Conservation (phyloP, 2,888 invertebrate genomes). For the Busseola fusca region DNA sequence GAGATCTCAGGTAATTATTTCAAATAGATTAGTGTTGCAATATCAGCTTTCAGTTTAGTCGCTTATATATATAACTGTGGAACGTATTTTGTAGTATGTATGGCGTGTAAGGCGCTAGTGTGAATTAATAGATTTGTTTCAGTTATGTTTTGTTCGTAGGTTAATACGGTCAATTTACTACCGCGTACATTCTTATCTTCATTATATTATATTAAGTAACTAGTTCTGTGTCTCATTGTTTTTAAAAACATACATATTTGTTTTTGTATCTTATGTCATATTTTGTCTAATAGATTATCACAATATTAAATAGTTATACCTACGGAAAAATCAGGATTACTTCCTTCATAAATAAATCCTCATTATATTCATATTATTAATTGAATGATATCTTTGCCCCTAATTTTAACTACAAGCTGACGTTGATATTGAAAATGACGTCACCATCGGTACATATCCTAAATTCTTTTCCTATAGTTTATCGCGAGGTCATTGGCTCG, state of each 20-base stretch:
- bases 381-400: not conserved
- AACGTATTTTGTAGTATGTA: slow-evolving; percentile 22
- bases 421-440: slow-evolving; percentile 73
- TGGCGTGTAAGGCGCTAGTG: slow-evolving; percentile 7
- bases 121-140: slow-evolving; percentile 20
- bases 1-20: slow-evolving; percentile 61
- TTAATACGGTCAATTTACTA: slow-evolving; percentile 10
- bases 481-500: slow-evolving; percentile 65
- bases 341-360: not conserved
- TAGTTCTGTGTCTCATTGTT: not conserved
- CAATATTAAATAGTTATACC: not conserved
- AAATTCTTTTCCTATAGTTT: slow-evolving; percentile 68
- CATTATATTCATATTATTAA: not conserved
- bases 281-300: not conserved
- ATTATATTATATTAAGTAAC: not conserved
- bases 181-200: not conserved
- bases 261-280: no score
- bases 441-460: slow-evolving; percentile 65
- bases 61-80: slow-evolving; percentile 30
- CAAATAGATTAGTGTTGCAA: slow-evolving; percentile 40
- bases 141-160: slow-evolving; percentile 12
- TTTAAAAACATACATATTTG: not conserved
- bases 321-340: no score
- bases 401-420: slow-evolving; percentile 24
- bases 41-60: slow-evolving; percentile 40